Base-by-base conservation (phyloP, 1,140 invertebrate species). In the Drosophila lacertosa region DNA sequence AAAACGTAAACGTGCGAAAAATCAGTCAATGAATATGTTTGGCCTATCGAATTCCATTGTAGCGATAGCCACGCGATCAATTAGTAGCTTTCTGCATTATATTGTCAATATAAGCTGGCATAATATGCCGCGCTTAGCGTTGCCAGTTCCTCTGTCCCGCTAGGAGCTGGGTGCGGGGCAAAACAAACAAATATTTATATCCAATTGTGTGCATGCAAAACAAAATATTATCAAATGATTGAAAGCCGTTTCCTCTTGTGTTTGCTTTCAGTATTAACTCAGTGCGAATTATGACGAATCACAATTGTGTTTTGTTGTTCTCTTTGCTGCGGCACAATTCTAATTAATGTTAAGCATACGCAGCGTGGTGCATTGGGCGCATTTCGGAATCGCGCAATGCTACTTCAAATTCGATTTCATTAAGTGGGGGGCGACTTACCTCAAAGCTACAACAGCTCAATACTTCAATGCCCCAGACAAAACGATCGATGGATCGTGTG, bases 221-320 rank as follows among this genome's bases (percentile, higher is more conserved):
- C 82, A 88, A 86, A 88, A 81, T 86, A 86, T 86, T 88, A 86
- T 81, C 70, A 62, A 47, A 69, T 86, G 73, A 77, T 88, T 74
- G 74, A 77, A 73, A 71, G 72, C 68, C 68, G 78, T 74, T 81
- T 60, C 50, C 73, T 53, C 66, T 42, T 40, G 54, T 79, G 74
- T 79, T 82, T 77, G 53, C 60, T 37, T 13, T 29, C 16, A 48
- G 81, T 39, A 86, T 84, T 84, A 71, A 45, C 45, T 51, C 69
- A 58, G 60, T 69, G 77, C 37, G 81, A 88, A 86, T 81, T 81
- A 74, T 86, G 81, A 86, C 68, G 69, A 84, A 47, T 60, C 65
- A 62, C 20, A 20, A 37, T 37, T 47, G 54, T 59, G 32, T 20
- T 47, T 59, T 59, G 32, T 20, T 15, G 11, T 40, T 54, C 16